Base-by-base conservation (phyloP, 2,888 invertebrate genomes). In the Pterostichus madidus region DNA sequence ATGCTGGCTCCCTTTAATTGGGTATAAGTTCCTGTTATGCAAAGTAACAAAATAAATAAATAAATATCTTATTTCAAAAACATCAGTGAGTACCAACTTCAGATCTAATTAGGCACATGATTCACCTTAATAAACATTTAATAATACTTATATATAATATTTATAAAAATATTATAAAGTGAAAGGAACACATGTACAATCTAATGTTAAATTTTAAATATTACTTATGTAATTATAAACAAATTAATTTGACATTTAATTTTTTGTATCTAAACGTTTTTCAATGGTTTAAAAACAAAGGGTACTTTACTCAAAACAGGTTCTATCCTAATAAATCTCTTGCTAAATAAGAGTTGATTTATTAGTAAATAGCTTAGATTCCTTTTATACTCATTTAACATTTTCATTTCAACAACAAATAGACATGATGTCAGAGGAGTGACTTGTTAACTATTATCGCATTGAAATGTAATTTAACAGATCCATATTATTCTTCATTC, bases 171-270 rank as follows among this genome's bases (percentile, higher is more conserved):
- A 15, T 56, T 6, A 8, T 53, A 56, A 56, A 77, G 56, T 77
- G 53, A 56, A 77, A 77, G 56, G 77, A 71, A 15, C 24, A 32
- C 24, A 24, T 24, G 3, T 24, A 24, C 24, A 24, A 24, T 24
- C 24, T 24, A 59, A 44, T n/a, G 71, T 39, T 17, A 71, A 13
- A 13, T 39, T 71, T 39, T 39, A 31, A 39, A 39, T 56, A 77
- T 35, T 17, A n/a, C 11, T 77, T 77, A 77, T 56, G 53, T 77
- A 39, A 53, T 56, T 77, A 35, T 77, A 77, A 32, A 35, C 32
- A 56, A 77, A 77, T 76, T 56, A 77, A 77, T 77, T 77, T 56
- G 77, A 53, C 77, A 77, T 77, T 77, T 56, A 53, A 52, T 6
- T 75, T 75, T 75, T 75, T 75, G 11, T 13, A 24, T 3, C 24